A percentile compares a stretch with the other conserved stretches of the same genome.
phyloP scores from a whole-genome alignment of 2,113 vertebrate genomes.

The Vombatus ursinus region DNA sequence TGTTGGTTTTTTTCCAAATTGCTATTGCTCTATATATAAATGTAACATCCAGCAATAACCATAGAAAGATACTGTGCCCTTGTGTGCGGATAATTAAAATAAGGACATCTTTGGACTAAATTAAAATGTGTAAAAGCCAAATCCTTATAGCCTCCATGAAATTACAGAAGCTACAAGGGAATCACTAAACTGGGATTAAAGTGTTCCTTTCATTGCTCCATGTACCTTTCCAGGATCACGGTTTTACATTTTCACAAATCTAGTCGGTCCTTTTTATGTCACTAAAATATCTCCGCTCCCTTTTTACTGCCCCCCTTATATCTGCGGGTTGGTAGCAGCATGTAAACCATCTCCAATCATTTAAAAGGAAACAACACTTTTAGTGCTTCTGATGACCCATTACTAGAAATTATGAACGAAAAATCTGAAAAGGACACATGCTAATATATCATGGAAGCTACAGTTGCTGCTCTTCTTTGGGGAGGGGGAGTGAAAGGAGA shows the following conservation, averaged over 20 bases:
- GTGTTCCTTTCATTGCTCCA: conserved; percentile 52
- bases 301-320: conserved; percentile 50
- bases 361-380: conserved; percentile 35
- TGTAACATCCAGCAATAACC: conserved; percentile 75
- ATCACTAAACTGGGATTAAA: conserved; percentile 70
- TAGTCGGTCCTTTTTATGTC: conserved; percentile 62
- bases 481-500: not conserved
- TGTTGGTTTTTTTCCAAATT: conserved; percentile 57
- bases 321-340: conserved; percentile 3
- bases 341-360: conserved; percentile 48
- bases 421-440: conserved; percentile 37
- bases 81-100: conserved; percentile 79
- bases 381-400: conserved; percentile 25
- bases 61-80: conserved; percentile 69
- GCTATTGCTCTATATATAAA: conserved; percentile 72
- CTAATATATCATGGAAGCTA: not conserved
- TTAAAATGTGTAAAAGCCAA: conserved; percentile 79
- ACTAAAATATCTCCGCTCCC: conserved; percentile 54
- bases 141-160: conserved; percentile 78
- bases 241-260: conserved; percentile 68
- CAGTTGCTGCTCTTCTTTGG: not conserved
- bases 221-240: conserved; percentile 52
- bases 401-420: conserved; percentile 55
- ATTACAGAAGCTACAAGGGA: conserved; percentile 68
- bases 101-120: conserved; percentile 75